Conservation (phyloP, 2,888 invertebrate species). For the Cyclophora albipunctata region DNA sequence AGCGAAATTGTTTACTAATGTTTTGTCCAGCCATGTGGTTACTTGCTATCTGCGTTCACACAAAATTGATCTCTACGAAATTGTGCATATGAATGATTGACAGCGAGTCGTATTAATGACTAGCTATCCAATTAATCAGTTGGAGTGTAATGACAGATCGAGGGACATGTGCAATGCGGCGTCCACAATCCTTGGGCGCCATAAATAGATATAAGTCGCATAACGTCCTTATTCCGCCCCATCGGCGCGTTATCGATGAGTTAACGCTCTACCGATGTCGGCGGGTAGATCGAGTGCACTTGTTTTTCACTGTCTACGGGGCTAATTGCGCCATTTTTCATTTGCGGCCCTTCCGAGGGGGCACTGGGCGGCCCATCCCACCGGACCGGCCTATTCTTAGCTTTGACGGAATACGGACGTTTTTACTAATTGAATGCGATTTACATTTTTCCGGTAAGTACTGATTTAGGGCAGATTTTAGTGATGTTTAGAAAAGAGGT, state of each 20-base stretch:
- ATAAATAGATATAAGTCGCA: neutral
- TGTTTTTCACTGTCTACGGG: conserved; percentile 73
- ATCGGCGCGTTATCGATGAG: conserved; percentile 46
- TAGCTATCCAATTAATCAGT: no score
- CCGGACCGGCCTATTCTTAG: conserved; percentile 32
- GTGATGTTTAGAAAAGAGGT: neutral
- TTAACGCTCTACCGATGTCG: conserved; percentile 32
- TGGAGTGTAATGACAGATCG: no score
- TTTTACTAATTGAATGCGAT: conserved; percentile 39
- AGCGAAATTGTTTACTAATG: no score
- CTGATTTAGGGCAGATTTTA: neutral
- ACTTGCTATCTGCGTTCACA: no score
- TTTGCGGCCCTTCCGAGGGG: conserved; percentile 43
- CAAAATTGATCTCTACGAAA: no score
- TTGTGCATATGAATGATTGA: no score
- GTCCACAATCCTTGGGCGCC: neutral
- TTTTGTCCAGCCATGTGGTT: no score
- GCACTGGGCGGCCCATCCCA: conserved; percentile 18
- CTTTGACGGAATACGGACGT: conserved; percentile 21
- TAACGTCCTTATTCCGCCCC: conserved; percentile 25
- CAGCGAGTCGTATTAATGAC: no score
- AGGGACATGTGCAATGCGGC: no score
- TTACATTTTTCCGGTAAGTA: conserved; percentile 19
- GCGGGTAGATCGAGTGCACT: conserved; percentile 66
- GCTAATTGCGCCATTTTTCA: conserved; percentile 74